Conservation (phyloP, 2,888 invertebrate genomes). For the Resseliella maxima region DNA sequence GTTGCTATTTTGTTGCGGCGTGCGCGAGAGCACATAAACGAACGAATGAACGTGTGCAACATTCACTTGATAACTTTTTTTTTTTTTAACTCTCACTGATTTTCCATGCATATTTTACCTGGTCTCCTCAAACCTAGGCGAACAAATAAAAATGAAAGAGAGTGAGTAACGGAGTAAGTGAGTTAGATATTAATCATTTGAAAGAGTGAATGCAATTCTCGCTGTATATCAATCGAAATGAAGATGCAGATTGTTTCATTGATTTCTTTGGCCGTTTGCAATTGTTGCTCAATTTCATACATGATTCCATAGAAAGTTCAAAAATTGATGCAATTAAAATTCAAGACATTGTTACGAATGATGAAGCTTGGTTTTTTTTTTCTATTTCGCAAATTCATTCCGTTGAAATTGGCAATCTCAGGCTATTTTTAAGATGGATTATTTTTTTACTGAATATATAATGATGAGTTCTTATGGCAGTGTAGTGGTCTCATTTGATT, state of each 20-base stretch:
- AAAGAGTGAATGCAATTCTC: background rate
- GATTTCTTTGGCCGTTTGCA: background rate
- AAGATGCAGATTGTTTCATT: background rate
- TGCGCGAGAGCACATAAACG: background rate
- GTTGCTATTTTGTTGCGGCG: background rate
- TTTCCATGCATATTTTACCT: background rate
- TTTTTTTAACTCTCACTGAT: background rate
- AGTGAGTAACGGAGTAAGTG: background rate
- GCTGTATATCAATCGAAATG: background rate
- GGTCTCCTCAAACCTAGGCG: background rate
- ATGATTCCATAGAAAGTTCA: conserved; percentile 30
- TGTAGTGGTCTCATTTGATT: background rate
- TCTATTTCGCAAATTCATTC: background rate
- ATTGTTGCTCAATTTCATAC: background rate
- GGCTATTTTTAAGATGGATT: too few relatives aligned
- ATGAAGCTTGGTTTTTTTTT: too few relatives aligned
- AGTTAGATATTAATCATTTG: background rate
- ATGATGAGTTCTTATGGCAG: background rate
- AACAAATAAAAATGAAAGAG: background rate
- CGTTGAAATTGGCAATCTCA: background rate
- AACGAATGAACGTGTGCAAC: background rate
- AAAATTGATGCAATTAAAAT: conserved; percentile 1
- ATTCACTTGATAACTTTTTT: background rate
- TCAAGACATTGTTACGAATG: background rate
- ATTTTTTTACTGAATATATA: too few relatives aligned